Evolutionary conservation across 1,140 invertebrate species (phyloP).

Genomic region (Zeugodacus cucurbitae): DNA sequence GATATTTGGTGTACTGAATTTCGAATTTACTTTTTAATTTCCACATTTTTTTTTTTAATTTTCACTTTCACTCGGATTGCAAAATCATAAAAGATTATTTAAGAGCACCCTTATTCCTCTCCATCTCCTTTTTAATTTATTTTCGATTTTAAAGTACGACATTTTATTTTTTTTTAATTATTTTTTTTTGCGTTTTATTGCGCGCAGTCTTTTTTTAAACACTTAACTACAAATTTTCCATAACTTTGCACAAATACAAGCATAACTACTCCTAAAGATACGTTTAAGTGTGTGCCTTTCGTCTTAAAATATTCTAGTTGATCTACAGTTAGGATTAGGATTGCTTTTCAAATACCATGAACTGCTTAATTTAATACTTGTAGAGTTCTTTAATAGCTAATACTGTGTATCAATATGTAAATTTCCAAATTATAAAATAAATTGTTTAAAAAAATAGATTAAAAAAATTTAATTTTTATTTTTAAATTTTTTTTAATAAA

Average conservation of each 20-base stretch:
- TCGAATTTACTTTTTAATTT: too few species aligned
- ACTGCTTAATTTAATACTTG: background rate
- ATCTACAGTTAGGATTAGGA: background rate
- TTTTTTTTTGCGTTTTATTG: slow-evolving; percentile 62
- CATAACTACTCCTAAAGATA: background rate
- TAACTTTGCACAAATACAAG: slow-evolving; percentile 38
- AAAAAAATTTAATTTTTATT: too few species aligned
- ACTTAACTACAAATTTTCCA: slow-evolving; percentile 45
- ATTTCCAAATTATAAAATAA: too few species aligned
- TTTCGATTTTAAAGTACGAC: background rate
- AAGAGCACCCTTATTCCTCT: background rate
- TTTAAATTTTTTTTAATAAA: too few species aligned
- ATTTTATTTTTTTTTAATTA: background rate
- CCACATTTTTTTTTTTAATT: too few species aligned
- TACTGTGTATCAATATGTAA: too few species aligned
- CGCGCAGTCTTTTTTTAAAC: slow-evolving; percentile 62
- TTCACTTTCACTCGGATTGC: too few species aligned
- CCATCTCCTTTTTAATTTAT: background rate
- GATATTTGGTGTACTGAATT: too few species aligned
- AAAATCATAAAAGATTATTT: background rate
- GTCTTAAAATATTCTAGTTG: background rate
- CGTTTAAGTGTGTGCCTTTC: background rate
- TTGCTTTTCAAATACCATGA: slow-evolving; percentile 18
- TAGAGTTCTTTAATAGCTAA: background rate
- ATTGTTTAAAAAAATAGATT: too few species aligned